These are phyloP conservation scores for Heliopora coerulea DNA, from an alignment of 92 coral and sea anemone species.

Conservation along the genomic window DNA sequence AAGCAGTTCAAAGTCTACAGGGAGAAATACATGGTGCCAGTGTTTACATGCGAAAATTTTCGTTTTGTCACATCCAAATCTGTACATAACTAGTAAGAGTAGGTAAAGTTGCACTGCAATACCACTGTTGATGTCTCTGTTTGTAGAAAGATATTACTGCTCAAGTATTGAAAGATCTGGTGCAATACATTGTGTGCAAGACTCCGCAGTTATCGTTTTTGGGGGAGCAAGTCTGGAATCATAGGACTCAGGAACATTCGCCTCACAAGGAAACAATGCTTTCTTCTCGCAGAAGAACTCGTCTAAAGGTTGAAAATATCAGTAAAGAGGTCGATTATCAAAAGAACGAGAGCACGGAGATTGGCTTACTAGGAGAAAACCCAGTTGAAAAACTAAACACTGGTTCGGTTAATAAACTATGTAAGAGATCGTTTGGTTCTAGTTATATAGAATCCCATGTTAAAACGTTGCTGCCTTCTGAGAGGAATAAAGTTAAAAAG, in stretches of 20 bases:
- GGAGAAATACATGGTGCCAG: too few relatives aligned
- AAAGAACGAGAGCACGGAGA: too few relatives aligned
- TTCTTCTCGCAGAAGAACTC: too few relatives aligned
- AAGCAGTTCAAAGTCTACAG: too few relatives aligned
- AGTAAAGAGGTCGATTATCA: too few relatives aligned
- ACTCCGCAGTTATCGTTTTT: conserved; percentile 22
- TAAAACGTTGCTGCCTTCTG: conserved; percentile 19
- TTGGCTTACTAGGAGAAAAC: too few relatives aligned
- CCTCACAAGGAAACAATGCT: background rate
- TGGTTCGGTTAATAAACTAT: background rate
- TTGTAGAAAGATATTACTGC: conserved; percentile 24
- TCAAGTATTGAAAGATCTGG: conserved; percentile 24
- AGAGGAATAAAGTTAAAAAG: conserved; percentile 14
- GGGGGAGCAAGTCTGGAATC: conserved; percentile 2
- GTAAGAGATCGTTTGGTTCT: conserved; percentile 3
- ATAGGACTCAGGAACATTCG: background rate
- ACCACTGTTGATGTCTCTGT: too few relatives aligned
- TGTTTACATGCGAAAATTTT: too few relatives aligned
- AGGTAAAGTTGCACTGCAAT: too few relatives aligned
- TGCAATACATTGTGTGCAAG: conserved; percentile 34
- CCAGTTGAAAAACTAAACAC: background rate
- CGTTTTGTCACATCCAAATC: too few relatives aligned
- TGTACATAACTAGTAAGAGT: too few relatives aligned
- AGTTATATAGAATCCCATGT: conserved; percentile 3
- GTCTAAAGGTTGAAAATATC: too few relatives aligned